Base-by-base conservation (phyloP, 1,140 invertebrate species). In the Lordiphosa collinella region DNA sequence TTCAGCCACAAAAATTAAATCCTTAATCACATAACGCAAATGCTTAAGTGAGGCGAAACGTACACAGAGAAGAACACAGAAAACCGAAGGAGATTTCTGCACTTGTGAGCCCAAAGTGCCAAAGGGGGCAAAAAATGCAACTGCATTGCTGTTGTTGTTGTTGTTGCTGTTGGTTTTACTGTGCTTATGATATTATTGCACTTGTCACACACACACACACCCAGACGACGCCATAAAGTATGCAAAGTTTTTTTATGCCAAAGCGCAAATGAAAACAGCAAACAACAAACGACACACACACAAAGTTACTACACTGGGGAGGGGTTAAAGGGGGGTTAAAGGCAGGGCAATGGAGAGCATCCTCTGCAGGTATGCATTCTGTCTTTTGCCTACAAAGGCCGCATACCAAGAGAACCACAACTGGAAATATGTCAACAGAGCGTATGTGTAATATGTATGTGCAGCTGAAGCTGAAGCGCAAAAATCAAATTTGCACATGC, bases 181-280 rank as follows among this genome's bases (percentile, higher is more conserved):
- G 44, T 63, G 63, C 59, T 82, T 84, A 82, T 82, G 72, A 84
- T 82, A 82, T 82, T 84, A 82, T 78, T 82, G 78, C 78, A 78
- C 78, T 78, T 82, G 75, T 75, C 70, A 50, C 57, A 55, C 56
- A 49, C 49, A 55, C 44, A 25, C 14, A 6, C 37, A 47, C 60
- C 32, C 31, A 53, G 14, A 32, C 69, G 37, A 58, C 48, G 66
- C 67, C 79, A 69, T 82, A 73, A 85, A 82, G 78, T 82, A 82
- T 82, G 78, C 78, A 82, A 84, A 78, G 78, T 85, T 84, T 69
- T 69, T 22, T 78, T 84, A 48, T 82, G 76, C 57, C 61, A 71
- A 58, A 67, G 66, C 76, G 50, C 74, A 80, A 79, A 82, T 84
- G 78, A 84, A 82, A 82, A 84, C 73, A 78, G 51, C 52, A 60